Evolutionary conservation across 2,113 vertebrate genomes (phyloP).

Genomic region (Pseudonaja textilis): DNA sequence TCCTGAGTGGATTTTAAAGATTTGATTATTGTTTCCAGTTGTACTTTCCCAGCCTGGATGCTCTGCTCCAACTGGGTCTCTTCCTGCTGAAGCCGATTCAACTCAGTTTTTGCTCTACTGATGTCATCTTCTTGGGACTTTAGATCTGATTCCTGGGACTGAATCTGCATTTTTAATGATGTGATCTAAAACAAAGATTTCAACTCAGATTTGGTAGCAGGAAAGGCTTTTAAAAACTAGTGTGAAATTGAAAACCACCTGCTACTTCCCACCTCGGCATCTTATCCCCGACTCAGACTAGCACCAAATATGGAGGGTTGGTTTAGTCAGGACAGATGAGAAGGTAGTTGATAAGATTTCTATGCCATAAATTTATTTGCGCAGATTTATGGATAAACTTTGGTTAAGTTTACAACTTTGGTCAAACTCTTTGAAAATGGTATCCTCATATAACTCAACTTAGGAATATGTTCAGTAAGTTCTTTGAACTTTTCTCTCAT

Average conservation of each 20-base stretch:
- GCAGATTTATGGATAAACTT: not conserved
- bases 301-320: too few species aligned
- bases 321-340: not conserved
- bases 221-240: not conserved
- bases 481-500: not conserved
- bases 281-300: not conserved
- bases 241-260: not conserved
- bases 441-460: not conserved
- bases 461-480: not conserved
- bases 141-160: conserved; percentile 92
- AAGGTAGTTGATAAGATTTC: not conserved
- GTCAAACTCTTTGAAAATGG: not conserved
- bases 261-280: not conserved
- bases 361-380: not conserved
- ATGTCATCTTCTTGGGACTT: conserved; percentile 94
- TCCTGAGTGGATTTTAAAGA: conserved; percentile 94
- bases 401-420: not conserved
- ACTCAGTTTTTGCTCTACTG: conserved; percentile 85
- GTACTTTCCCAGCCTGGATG: conserved; percentile 89
- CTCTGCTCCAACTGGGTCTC: conserved; percentile 94
- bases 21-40: conserved; percentile 95
- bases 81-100: conserved; percentile 89
- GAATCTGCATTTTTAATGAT: conserved; percentile 89
- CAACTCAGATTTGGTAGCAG: not conserved
- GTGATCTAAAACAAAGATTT: conserved; percentile 79